These are phyloP conservation scores for Microtus montanus DNA, from an alignment of 2,113 vertebrate genomes.

Conservation along the genomic window DNA sequence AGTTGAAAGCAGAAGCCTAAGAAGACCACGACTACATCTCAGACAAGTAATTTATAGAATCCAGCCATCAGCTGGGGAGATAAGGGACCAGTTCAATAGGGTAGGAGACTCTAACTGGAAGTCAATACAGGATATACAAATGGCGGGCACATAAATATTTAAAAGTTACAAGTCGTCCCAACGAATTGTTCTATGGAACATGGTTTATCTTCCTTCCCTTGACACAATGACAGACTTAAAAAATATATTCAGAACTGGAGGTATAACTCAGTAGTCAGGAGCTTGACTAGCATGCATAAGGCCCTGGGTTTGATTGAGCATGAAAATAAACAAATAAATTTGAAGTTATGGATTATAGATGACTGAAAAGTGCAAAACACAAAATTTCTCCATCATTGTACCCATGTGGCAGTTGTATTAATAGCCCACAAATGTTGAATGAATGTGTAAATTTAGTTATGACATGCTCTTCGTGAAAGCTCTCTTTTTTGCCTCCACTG, in stretches of 20 bases:
- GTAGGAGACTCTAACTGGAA: background rate
- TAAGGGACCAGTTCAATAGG: background rate
- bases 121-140: background rate
- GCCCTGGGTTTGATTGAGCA: background rate
- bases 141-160: constrained; percentile 16
- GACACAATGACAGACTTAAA: background rate
- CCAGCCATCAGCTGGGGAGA: background rate
- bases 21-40: background rate
- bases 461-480: background rate
- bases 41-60: constrained; percentile 31
- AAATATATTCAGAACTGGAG: background rate
- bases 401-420: background rate
- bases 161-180: constrained; percentile 14
- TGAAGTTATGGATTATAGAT: background rate
- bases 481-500: background rate
- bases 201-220: constrained; percentile 27
- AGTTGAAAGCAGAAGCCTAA: background rate
- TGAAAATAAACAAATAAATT: background rate
- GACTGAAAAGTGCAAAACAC: background rate
- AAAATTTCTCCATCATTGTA: background rate
- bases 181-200: constrained; percentile 6
- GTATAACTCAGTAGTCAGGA: background rate
- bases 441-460: background rate
- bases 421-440: background rate
- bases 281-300: background rate